Base-by-base conservation (phyloP, 53 echinoderm and acorn worm genomes). In the Echinarachnius parma region DNA sequence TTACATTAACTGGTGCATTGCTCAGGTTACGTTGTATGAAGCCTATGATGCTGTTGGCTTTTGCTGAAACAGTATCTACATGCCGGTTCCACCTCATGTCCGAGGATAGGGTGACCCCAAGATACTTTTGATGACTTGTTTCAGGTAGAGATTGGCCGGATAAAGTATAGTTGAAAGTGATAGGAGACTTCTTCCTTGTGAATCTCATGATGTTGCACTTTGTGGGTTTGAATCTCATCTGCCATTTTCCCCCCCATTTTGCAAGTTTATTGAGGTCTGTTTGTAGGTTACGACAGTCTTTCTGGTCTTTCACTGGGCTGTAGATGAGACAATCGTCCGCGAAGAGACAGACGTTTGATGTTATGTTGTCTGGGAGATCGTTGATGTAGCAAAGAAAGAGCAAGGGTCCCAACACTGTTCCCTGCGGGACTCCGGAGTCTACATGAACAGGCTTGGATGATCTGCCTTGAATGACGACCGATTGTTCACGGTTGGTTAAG, bases 341-440 rank as follows among this genome's bases (percentile, higher is more conserved):
- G 25, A 62, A 62, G 18, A 62, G 37, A 19, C 63, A 37, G 14
- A 39, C 37, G 35, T 39, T 37, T 20, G 63, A 62, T 21, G 20
- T 37, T 21, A 62, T 2, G 3, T 14, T 4, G 21, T 62, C 42
- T 37, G 63, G 63, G 19, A 62, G 63, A 22, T 62, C 63, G 24
- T 62, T 62, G 4, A 62, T 62, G 44, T 62, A 62, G 21, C 37
- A 35, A 2, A 62, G 42, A 62, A 39, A 62, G 37, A 62, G 42
- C 5, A 62, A 26, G 5, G 63, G 63, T 19, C 63, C 63, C 4
- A 62, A 22, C 24, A 62, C 63, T 20, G 63, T 62, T 18, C 69
- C 69, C 31, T 68, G 69, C 5, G 69, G 69, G 50, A 68, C 69
- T 2, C 69, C 69, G 9, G 69, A 68, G n/a, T n/a, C n/a, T n/a